Evolutionary conservation across 2,113 vertebrate species (phyloP), one percentile per base, ranked within the genome.

Genomic region (Phylloscopus trochilus): DNA sequence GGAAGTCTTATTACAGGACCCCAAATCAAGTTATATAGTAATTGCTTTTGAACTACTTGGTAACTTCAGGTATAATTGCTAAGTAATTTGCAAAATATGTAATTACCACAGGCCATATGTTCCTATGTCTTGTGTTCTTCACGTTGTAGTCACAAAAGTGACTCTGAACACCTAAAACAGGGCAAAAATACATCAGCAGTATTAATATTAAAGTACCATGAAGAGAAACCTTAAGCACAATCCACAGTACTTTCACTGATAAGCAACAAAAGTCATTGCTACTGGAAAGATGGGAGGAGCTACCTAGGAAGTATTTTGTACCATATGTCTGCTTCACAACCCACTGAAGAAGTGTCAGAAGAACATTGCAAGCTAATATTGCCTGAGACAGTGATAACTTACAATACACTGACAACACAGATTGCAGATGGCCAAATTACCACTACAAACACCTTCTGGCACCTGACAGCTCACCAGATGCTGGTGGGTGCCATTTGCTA

Each of bases 361-460:
- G 94, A 96, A 90, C 82, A 72, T 8, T 90, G 93, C 93, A 96
- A 96, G 94, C 96, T 94, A 97, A 97, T 96, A 95, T 91, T 92
- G 92, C 76, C 76, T 93, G 69, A 96, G 93, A 97, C 93, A 96
- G 93, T 94, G 94, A 97, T 96, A 96, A 97, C 89, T 96, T 94
- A 97, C 72, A 94, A 23, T 90, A 55, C 64, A 35, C 60, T 94
- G 96, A 94, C 94, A 94, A 95, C 93, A 95, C 85, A 96, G 85
- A 96, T 95, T 96, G 94, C 95, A 97, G 96, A 97, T 94, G 94
- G 95, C 83, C 94, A 93, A 96, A 96, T 97, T 96, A 96, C 93
- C 92, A 93, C 94, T 97, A 93, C 93, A 96, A 97, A 97, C 95
- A 96, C 94, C 95, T 96, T 96, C 96, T 96, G 96, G 94, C 94